Base-by-base conservation (phyloP, 2,888 invertebrate genomes). In the Prenolepis imparis region DNA sequence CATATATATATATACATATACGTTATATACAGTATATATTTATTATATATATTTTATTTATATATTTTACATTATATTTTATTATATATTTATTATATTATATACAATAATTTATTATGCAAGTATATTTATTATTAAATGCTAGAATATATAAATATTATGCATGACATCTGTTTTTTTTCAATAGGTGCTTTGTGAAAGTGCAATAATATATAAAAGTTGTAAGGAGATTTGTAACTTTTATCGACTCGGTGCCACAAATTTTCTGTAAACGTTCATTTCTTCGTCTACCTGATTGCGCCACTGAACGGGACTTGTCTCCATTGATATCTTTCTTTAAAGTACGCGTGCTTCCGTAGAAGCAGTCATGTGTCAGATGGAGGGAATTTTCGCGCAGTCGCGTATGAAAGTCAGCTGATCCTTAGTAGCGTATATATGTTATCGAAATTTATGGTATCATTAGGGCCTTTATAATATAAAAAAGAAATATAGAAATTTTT, bases 251-350 rank as follows among this genome's bases (percentile, higher is more conserved):
- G 11, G 48, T 11, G 1, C 21, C 3, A 11, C 18, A 39, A 55
- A 28, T 39, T 18, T 68, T 39, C 21, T 67, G 4, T 5, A 24
- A 21, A 0, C 15, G 15, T 73, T 66, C n/a, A 1, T 21, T 5
- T 6, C 21, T 41, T 9, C 0, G 6, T 21, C 52, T 55, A 41
- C 70, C 5, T 59, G 78, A 59, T 78, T 0, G 59, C 78, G 78
- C 78, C 68, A 78, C 78, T 15, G 41, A 67, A 4, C 66, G 52
- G 8, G n/a, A 52, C 6, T n/a, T 52, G 8, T 52, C 2, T 52
- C n/a, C 52, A 52, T 52, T 52, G 8, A n/a, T n/a, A n/a, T n/a
- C 44, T 48, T 48, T n/a, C 44, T 48, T 48, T 0, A 15, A 12
- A 44, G 15, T 5, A 8, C 52, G n/a, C n/a, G 15, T 52, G 52